These are phyloP conservation scores for Lordiphosa fenestrarum DNA, from an alignment of 2,888 invertebrate genomes.

Conservation along the genomic window DNA sequence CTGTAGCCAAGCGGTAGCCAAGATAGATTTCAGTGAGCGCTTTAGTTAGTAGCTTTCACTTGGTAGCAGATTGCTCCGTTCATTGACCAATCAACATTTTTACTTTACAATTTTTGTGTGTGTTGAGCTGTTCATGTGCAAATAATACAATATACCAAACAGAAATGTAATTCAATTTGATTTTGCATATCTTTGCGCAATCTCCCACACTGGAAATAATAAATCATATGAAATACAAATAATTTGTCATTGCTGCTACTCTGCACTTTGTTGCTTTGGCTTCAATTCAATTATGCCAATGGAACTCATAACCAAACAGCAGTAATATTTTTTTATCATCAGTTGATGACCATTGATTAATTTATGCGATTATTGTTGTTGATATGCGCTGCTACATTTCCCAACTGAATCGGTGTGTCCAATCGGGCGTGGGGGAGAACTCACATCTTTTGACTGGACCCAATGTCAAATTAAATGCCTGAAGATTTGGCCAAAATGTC, in stretches of 20 bases:
- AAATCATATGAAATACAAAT: slow-evolving; percentile 12
- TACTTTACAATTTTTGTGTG: too few relatives aligned
- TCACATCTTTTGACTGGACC: background rate
- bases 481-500: slow-evolving; percentile 30
- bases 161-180: slow-evolving; percentile 18
- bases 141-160: slow-evolving; percentile 1
- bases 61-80: too few relatives aligned
- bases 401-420: slow-evolving; percentile 23
- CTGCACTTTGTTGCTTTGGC: slow-evolving; percentile 15
- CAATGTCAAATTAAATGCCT: slow-evolving; percentile 16
- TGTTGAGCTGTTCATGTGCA: too few relatives aligned
- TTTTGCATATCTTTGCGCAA: slow-evolving; percentile 16
- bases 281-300: slow-evolving; percentile 40
- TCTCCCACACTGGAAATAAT: background rate
- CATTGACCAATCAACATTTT: too few relatives aligned
- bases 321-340: slow-evolving; percentile 40
- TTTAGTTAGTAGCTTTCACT: too few relatives aligned
- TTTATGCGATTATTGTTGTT: slow-evolving; percentile 37
- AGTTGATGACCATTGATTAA: slow-evolving; percentile 43
- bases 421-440: background rate
- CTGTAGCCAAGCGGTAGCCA: too few relatives aligned
- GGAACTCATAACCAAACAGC: slow-evolving; percentile 14
- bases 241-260: slow-evolving; percentile 21
- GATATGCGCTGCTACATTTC: slow-evolving; percentile 12
- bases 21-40: too few relatives aligned